phyloP scores from a whole-genome alignment of 2,888 invertebrate species.

The Archips crataeganus region DNA sequence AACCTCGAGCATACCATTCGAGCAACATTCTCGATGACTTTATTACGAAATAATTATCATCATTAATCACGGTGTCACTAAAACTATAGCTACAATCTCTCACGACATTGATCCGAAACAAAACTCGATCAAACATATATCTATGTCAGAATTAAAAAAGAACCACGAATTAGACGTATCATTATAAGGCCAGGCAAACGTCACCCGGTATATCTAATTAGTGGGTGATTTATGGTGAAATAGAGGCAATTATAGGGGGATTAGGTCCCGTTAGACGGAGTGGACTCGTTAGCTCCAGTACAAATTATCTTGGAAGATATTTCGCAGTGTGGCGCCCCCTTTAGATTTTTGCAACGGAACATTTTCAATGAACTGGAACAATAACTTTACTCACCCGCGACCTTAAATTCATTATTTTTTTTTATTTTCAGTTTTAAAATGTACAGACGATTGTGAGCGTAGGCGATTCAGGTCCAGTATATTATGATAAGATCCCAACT shows the following conservation, averaged over 20 bases:
- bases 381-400: too few species aligned
- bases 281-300: constrained; percentile 34
- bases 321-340: neutral
- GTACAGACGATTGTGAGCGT: too few species aligned
- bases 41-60: constrained; percentile 30
- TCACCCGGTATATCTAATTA: constrained; percentile 62
- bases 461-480: too few species aligned
- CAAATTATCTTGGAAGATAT: constrained; percentile 14
- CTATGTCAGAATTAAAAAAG: constrained; percentile 45
- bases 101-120: constrained; percentile 36
- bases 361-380: too few species aligned
- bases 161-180: constrained; percentile 44
- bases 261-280: constrained; percentile 48
- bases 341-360: neutral
- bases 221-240: constrained; percentile 67
- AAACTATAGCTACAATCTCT: constrained; percentile 29
- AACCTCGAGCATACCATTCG: neutral
- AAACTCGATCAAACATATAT: constrained; percentile 47
- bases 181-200: constrained; percentile 37
- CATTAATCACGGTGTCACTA: constrained; percentile 35
- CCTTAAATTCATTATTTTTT: too few species aligned
- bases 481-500: too few species aligned
- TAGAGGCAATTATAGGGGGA: constrained; percentile 63
- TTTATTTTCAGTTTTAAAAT: too few species aligned
- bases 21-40: neutral